Evolutionary conservation across 2,113 vertebrate species (phyloP), one percentile per base, ranked within the genome.

Genomic region (Hypomesus transpacificus): DNA sequence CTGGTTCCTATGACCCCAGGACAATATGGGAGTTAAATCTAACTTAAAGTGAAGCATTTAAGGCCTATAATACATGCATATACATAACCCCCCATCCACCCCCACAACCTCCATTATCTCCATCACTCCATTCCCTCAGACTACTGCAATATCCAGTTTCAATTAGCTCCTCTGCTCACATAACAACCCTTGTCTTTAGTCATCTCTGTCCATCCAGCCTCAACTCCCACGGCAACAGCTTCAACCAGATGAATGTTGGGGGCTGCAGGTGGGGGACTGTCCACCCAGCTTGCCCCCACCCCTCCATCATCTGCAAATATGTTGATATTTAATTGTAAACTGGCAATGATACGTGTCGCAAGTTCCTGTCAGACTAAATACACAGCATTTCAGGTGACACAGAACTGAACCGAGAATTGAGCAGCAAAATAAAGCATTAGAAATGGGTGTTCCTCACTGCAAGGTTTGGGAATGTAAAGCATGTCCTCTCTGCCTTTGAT

Each of bases 71-170:
- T 75, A 79, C 84, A 82, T 75, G 74, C 85, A 82, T 83, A 76
- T 80, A 68, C 64, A 70, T 64, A 2, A 63, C 22, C 68, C 22
- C 39, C 34, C 4, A n/a, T 18, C 66, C 20, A 5, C 34, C 64
- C n/a, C 64, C 67, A 18, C 26, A 1, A n/a, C 52, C 11, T 46
- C 39, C 39, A 46, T 46, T 46, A 46, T 8, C 21, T 61, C 64
- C 68, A 20, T 74, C 14, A 0, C 39, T 3, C 57, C 20, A 31
- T 21, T 50, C 66, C 54, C 17, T 58, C 66, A 67, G 68, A 82
- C 74, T 59, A 71, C 69, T 22, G 56, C 74, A 68, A 69, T 83
- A 81, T 87, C 85, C 80, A 80, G 62, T 86, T 88, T 86, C 78
- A 86, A 85, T 88, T 74, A 84, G 70, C 81, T 85, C 8, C 3